Evolutionary conservation across 2,888 invertebrate species (phyloP).

Genomic region (Nysson spinosus): DNA sequence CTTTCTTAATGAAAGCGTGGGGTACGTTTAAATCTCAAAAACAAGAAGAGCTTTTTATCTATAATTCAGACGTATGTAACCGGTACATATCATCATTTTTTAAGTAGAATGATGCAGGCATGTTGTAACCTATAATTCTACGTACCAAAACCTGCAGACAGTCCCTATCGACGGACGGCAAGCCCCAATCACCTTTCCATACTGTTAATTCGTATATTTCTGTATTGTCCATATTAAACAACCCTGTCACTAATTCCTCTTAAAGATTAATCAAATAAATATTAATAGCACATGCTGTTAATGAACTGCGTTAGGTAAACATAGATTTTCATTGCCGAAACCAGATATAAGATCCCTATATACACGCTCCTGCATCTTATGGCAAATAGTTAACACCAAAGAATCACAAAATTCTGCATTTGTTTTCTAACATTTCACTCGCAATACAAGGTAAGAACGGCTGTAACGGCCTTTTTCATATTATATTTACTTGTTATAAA

Average conservation of each 20-base stretch:
- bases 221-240: constrained; percentile 49
- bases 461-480: too few species aligned
- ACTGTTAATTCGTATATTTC: constrained; percentile 77
- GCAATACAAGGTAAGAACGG: too few species aligned
- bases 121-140: neutral
- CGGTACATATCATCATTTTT: neutral
- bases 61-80: too few species aligned
- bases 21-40: too few species aligned
- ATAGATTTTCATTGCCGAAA: constrained; percentile 1
- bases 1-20: too few species aligned
- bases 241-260: neutral
- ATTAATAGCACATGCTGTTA: neutral
- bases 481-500: too few species aligned
- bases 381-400: too few species aligned
- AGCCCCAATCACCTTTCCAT: constrained; percentile 84
- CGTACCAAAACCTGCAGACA: constrained; percentile 82
- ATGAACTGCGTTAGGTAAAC: constrained; percentile 3
- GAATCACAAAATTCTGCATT: too few species aligned
- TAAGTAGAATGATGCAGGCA: neutral
- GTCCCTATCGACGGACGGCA: constrained; percentile 82
- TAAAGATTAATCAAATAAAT: neutral
- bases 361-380: neutral
- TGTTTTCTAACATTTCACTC: too few species aligned
- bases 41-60: too few species aligned
- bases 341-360: constrained; percentile 2